Percentiles rank a stretch among this genome's conserved stretches.
Evolutionary conservation across 2,797 vertebrate species (phyloP).

Genomic region (Poecilia gillii): DNA sequence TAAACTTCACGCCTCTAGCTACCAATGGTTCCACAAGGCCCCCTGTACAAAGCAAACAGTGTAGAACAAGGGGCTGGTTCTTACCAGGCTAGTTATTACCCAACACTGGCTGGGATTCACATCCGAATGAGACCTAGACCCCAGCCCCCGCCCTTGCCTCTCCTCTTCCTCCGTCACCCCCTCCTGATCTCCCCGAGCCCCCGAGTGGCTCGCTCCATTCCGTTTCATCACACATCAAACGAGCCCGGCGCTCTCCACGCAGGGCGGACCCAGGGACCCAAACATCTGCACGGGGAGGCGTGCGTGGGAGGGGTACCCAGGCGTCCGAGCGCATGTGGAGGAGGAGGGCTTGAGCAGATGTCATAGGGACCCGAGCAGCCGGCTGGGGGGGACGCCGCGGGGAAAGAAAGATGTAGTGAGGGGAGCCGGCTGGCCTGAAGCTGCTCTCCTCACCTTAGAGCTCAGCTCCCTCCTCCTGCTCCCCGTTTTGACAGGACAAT

Average conservation of each 20-base stretch:
- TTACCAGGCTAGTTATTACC: too few species aligned
- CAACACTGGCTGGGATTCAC: conserved; percentile 83
- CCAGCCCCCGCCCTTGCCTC: conserved; percentile 32
- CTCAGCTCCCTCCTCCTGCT: conserved; percentile 47
- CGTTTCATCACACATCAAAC: conserved; percentile 99
- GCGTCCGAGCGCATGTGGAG: conserved; percentile 76
- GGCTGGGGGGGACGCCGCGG: conserved; percentile 83
- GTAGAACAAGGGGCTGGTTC: too few species aligned
- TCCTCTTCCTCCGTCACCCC: conserved; percentile 60
- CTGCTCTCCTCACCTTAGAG: conserved; percentile 66
- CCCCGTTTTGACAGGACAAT: conserved; percentile 80
- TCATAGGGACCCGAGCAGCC: conserved; percentile 86
- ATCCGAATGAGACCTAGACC: conserved; percentile 85
- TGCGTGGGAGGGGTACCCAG: conserved; percentile 54
- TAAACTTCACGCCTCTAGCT: too few species aligned
- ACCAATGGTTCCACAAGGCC: too few species aligned
- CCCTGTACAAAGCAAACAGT: too few species aligned
- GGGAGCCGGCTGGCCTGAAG: conserved; percentile 24
- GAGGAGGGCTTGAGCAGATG: conserved; percentile 90
- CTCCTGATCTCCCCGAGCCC: conserved; percentile 80
- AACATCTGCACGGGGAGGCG: conserved; percentile 93
- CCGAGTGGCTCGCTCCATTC: conserved; percentile 91
- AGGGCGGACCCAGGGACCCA: conserved; percentile 88
- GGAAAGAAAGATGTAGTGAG: conserved; percentile 71
- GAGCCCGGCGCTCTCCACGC: conserved; percentile 86